These are phyloP conservation scores for Andrena flavipes DNA, from an alignment of 2,888 invertebrate species.

Conservation along the genomic window DNA sequence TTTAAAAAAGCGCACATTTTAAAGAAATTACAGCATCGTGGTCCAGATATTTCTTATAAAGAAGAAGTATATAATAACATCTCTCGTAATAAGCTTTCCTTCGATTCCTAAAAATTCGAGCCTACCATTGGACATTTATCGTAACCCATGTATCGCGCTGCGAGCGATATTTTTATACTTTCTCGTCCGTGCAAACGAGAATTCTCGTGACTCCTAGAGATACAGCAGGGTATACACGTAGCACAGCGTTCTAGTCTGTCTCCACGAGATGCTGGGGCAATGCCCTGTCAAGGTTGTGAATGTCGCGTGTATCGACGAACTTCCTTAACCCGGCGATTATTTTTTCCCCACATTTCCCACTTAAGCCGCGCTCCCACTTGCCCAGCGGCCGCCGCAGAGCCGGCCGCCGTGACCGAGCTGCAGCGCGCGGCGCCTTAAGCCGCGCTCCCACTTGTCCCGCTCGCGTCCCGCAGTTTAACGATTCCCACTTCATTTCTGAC, in stretches of 20 bases:
- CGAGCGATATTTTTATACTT: conserved; percentile 53
- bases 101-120: conserved; percentile 15
- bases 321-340: conserved; percentile 42
- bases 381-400: not conserved
- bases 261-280: conserved; percentile 61
- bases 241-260: conserved; percentile 29
- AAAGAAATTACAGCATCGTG: not conserved
- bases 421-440: too few species aligned
- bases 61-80: not conserved
- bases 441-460: too few species aligned
- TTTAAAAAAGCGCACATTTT: too few species aligned
- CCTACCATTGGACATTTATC: conserved; percentile 13
- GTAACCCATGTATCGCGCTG: not conserved
- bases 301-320: conserved; percentile 52
- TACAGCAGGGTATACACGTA: conserved; percentile 15
- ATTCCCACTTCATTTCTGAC: too few species aligned
- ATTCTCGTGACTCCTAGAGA: conserved; percentile 33
- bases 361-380: not conserved
- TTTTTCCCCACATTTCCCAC: not conserved
- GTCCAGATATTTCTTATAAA: not conserved
- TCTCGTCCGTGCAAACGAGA: conserved; percentile 15
- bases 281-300: conserved; percentile 68
- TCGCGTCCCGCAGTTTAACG: too few species aligned
- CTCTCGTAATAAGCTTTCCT: not conserved
- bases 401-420: too few species aligned